Conservation (phyloP, 23 tunicate species). For the Clavelina lepadiformis region DNA sequence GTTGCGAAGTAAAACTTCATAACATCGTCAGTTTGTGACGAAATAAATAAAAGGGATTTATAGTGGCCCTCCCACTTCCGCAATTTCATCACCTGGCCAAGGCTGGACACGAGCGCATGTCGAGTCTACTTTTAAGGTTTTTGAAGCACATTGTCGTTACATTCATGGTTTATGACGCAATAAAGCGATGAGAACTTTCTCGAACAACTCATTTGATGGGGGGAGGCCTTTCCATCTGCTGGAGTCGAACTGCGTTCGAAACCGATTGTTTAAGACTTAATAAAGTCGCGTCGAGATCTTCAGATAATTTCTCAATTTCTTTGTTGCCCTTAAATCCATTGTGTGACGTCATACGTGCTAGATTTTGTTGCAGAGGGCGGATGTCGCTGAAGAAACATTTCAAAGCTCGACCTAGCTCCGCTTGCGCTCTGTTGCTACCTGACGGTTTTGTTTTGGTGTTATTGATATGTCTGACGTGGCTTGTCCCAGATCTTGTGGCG, state of each 20-base stretch:
- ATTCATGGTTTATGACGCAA: too few species aligned
- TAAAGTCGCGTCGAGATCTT: conserved; percentile 29
- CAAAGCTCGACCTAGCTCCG: conserved; percentile 63
- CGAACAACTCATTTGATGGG: neutral
- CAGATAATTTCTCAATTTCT: conserved; percentile 14
- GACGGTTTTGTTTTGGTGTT: neutral
- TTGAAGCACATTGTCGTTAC: too few species aligned
- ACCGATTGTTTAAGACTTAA: conserved; percentile 32
- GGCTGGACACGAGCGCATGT: too few species aligned
- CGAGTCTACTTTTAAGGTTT: too few species aligned
- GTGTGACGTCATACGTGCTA: conserved; percentile 5
- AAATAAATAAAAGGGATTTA: too few species aligned
- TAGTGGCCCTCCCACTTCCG: too few species aligned
- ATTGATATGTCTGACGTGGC: too few species aligned
- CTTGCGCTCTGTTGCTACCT: conserved; percentile 34
- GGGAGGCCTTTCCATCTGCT: conserved; percentile 33
- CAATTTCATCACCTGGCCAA: too few species aligned
- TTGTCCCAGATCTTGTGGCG: too few species aligned
- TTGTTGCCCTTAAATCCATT: neutral
- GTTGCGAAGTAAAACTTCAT: too few species aligned
- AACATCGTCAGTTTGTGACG: too few species aligned
- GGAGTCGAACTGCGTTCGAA: conserved; percentile 31
- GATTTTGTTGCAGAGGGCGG: conserved; percentile 31
- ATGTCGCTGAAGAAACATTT: conserved; percentile 51
- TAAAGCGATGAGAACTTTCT: neutral